Percentiles rank a stretch among this genome's conserved stretches.
phyloP scores from a whole-genome alignment of 2,113 vertebrate species.

The Azemiops feae region DNA sequence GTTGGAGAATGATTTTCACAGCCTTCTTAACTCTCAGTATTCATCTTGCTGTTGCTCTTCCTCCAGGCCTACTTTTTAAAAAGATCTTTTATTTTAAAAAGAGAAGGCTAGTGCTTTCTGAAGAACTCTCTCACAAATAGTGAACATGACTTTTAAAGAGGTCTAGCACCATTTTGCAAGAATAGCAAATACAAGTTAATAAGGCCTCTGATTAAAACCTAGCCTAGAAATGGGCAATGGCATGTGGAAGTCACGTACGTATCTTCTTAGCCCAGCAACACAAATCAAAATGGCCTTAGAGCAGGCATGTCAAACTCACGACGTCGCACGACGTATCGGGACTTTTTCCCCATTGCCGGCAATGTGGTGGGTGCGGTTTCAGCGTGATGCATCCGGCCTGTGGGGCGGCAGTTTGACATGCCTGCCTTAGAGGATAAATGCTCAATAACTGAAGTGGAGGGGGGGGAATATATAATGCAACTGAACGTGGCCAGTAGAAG shows the following conservation, averaged over 20 bases:
- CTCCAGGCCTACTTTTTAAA: neutral
- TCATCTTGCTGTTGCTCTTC: neutral
- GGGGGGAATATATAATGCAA: neutral
- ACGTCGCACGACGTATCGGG: too few relatives aligned
- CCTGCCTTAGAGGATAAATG: neutral
- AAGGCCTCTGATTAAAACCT: neutral
- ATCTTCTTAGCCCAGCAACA: neutral
- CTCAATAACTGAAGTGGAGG: neutral
- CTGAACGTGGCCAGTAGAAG: neutral
- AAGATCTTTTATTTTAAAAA: neutral
- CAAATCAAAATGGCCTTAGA: neutral
- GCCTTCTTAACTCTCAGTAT: neutral
- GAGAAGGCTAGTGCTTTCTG: neutral
- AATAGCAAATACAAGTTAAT: neutral
- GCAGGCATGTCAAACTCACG: too few relatives aligned
- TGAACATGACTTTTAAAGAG: neutral
- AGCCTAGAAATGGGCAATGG: neutral
- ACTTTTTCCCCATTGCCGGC: too few relatives aligned
- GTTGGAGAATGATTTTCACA: neutral
- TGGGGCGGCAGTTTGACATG: too few relatives aligned
- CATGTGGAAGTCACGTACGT: neutral
- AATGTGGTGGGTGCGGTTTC: too few relatives aligned
- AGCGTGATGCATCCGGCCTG: too few relatives aligned
- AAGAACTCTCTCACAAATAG: neutral
- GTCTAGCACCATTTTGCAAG: neutral